phyloP scores from a whole-genome alignment of 1,140 invertebrate species.

The Saccostrea echinata region DNA sequence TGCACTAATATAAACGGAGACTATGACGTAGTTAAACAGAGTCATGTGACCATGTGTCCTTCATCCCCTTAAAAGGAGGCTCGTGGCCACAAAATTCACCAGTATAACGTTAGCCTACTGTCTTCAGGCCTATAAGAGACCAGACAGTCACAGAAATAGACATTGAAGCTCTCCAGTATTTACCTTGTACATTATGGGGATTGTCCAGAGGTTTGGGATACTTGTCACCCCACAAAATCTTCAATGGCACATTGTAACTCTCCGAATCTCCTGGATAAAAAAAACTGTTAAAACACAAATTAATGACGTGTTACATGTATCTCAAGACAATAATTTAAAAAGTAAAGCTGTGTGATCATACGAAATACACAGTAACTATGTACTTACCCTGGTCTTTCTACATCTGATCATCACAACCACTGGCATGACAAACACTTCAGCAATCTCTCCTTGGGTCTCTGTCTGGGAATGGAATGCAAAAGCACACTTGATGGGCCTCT shows the following conservation, averaged over 20 bases:
- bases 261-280: slow-evolving; percentile 66
- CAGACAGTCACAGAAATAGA: no score
- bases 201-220: slow-evolving; percentile 72
- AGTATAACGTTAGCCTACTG: no score
- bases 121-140: no score
- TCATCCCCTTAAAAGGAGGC: no score
- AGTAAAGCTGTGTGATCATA: no score
- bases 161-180: no score
- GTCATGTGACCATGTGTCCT: no score
- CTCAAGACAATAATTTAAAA: background rate
- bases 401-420: background rate
- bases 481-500: background rate
- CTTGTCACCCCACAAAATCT: slow-evolving; percentile 72
- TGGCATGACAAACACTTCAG: background rate
- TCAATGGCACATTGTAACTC: slow-evolving; percentile 72
- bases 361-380: background rate
- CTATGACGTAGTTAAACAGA: no score
- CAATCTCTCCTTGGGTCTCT: slow-evolving; percentile 6
- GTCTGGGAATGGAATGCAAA: slow-evolving; percentile 6
- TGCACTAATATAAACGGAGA: no score
- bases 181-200: slow-evolving; percentile 76
- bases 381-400: slow-evolving; percentile 11
- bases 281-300: slow-evolving; percentile 63
- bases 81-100: no score
- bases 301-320: background rate